These are phyloP conservation scores for Pyxicephalus adspersus DNA, from an alignment of 2,113 vertebrate species.

Conservation along the genomic window DNA sequence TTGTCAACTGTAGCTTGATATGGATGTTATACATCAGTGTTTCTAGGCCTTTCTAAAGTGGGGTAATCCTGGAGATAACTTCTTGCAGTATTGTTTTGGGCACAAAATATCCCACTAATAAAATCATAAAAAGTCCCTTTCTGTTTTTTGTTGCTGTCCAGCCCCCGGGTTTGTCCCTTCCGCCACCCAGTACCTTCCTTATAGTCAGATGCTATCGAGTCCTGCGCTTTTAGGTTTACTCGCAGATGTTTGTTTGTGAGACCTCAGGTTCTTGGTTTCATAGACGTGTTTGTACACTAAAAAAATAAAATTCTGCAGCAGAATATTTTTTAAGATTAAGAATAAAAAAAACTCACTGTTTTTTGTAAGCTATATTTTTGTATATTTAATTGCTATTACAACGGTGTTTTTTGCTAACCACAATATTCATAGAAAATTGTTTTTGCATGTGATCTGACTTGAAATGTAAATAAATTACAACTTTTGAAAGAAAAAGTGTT, in stretches of 20 bases:
- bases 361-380: constrained; percentile 58
- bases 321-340: constrained; percentile 49
- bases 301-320: constrained; percentile 49
- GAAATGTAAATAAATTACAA: constrained; percentile 54
- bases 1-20: no score
- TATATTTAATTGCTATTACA: constrained; percentile 58
- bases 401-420: constrained; percentile 51
- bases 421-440: constrained; percentile 47
- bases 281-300: constrained; percentile 54
- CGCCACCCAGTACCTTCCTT: no score
- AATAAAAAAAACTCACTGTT: constrained; percentile 40
- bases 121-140: no score
- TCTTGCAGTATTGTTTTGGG: no score
- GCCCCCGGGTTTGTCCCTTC: not conserved
- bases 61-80: no score
- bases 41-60: no score
- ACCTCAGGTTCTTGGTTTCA: constrained; percentile 33
- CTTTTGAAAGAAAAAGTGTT: constrained; percentile 2
- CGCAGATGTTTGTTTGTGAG: constrained; percentile 30
- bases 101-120: no score
- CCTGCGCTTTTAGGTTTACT: not conserved
- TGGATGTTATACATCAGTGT: no score
- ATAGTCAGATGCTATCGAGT: not conserved
- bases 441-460: constrained; percentile 55
- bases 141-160: not conserved